Base-by-base conservation (phyloP, 2,888 invertebrate species). In the Amorpha juglandis region DNA sequence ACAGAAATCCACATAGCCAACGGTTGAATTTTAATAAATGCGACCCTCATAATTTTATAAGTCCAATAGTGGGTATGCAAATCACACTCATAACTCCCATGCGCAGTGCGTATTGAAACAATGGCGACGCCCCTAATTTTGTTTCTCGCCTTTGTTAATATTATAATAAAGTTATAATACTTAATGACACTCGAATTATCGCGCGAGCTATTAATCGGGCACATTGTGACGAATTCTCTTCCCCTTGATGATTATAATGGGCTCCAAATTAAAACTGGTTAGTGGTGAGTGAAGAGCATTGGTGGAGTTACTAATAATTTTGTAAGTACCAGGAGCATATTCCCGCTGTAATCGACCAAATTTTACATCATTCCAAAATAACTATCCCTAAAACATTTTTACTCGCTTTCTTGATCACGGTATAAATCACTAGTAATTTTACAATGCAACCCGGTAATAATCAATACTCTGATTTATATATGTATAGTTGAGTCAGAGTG, bases 41-140 rank as follows among this genome's bases (percentile, higher is more conserved):
- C 58, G 58, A 48, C 64, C 64, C 64, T 65, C 58, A 38, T 33
- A 58, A 51, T 65, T 65, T 65, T 65, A 65, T 65, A 38, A 58
- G 62, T 63, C 52, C 63, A 47, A 47, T 63, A 53, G 64, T 67
- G 74, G 74, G 76, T 82, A 90, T 89, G 90, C 86, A 89, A 89
- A 90, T 88, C 82, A 79, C 78, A 74, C 85, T 81, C 87, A 87
- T 89, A 88, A 88, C 81, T 84, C 76, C 76, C 75, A 77, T 77
- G 80, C 79, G 79, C 82, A 80, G 87, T 89, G 83, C 80, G 86
- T 81, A 83, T 86, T 90, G 90, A 92, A 92, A 92, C 92, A 92
- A 92, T 82, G 80, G 89, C 81, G 74, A 74, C 81, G 62, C 71
- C 91, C 85, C 87, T 82, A 79, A 78, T 83, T 76, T 81, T 76